phyloP scores from a whole-genome alignment of 2,113 vertebrate species.

The Grammomys surdaster region DNA sequence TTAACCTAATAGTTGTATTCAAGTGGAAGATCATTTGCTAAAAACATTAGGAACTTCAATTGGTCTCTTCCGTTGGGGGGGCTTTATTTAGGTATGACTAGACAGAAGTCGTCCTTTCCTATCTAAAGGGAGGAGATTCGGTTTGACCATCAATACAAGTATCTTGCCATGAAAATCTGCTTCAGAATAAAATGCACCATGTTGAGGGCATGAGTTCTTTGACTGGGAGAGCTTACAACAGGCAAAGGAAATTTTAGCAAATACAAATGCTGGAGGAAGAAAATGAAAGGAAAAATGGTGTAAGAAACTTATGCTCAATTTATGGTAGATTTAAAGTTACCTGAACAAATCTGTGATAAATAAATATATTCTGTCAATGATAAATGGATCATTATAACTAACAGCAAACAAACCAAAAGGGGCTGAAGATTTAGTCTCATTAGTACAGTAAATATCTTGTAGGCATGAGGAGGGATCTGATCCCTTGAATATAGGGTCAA shows the following conservation, averaged over 20 bases:
- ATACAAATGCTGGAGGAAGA: neutral
- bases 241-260: neutral
- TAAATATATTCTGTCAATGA: neutral
- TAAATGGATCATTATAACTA: neutral
- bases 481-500: too few relatives aligned
- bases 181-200: neutral
- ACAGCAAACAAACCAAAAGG: neutral
- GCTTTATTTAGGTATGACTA: neutral
- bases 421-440: too few relatives aligned
- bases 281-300: neutral
- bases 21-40: neutral
- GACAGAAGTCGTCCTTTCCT: neutral
- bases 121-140: neutral
- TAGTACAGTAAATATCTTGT: neutral
- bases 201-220: neutral
- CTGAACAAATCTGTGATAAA: neutral
- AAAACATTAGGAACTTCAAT: neutral
- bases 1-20: neutral
- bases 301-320: neutral
- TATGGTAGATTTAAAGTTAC: neutral
- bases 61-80: neutral
- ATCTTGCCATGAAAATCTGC: neutral
- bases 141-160: neutral
- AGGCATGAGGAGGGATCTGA: neutral
- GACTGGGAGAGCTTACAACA: neutral